phyloP scores from a whole-genome alignment of 2,797 vertebrate genomes.

The Arctocebus calabarensis region DNA sequence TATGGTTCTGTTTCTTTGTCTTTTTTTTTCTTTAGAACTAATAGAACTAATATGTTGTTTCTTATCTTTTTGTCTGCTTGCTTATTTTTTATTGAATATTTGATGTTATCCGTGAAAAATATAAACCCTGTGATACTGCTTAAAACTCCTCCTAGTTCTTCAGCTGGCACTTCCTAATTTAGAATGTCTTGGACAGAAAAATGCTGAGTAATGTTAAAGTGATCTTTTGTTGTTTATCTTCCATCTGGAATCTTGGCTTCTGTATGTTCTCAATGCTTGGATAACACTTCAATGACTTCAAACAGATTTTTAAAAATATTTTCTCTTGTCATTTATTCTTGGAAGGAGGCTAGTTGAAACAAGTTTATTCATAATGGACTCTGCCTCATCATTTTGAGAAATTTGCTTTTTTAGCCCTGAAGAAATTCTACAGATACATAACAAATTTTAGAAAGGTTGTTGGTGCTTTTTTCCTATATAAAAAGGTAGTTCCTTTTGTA shows the following conservation, averaged over 20 bases:
- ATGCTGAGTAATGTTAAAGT: constrained; percentile 16
- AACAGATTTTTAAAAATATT: constrained; percentile 21
- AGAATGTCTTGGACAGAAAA: background rate
- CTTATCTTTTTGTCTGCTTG: constrained; percentile 24
- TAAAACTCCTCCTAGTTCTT: background rate
- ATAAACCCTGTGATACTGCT: background rate
- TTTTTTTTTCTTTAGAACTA: background rate
- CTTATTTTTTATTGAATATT: constrained; percentile 9
- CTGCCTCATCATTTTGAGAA: background rate
- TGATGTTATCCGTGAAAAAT: background rate
- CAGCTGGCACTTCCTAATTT: background rate
- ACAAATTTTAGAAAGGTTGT: background rate
- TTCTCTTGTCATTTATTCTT: background rate
- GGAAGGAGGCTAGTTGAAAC: background rate
- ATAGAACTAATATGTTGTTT: background rate
- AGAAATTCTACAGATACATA: background rate
- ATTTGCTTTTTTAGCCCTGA: background rate
- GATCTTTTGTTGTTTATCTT: constrained; percentile 28
- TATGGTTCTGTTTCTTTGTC: background rate
- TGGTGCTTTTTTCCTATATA: background rate
- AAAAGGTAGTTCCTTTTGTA: background rate
- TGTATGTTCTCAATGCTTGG: background rate
- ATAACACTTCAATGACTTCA: constrained; percentile 35
- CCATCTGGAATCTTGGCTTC: background rate
- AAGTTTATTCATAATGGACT: constrained; percentile 22